phyloP scores from a whole-genome alignment of 2,113 vertebrate genomes.

The Archilochus colubris region DNA sequence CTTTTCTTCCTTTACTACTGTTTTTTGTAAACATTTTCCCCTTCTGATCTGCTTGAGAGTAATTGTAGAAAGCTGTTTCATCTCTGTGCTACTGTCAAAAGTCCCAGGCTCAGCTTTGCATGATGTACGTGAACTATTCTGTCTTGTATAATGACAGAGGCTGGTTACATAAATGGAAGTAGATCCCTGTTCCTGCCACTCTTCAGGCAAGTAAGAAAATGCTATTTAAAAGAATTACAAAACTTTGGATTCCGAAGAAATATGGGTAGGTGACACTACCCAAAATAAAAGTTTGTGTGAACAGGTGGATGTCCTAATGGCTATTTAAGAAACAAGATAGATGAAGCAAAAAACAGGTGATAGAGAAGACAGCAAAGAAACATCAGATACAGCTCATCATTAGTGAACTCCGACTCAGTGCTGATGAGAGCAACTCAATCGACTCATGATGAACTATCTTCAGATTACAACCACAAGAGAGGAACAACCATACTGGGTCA shows the following conservation, averaged over 20 bases:
- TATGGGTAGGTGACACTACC: accelerated
- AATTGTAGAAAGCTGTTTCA: neutral
- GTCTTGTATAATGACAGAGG: neutral
- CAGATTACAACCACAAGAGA: neutral
- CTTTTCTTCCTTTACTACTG: neutral
- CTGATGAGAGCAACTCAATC: neutral
- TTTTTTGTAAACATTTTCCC: neutral
- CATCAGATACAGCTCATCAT: neutral
- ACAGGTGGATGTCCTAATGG: neutral
- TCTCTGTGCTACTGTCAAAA: neutral
- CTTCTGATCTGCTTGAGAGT: neutral
- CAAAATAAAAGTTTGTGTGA: neutral
- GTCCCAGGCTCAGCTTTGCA: neutral
- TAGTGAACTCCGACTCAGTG: neutral
- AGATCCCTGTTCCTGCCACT: neutral
- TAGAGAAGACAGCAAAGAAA: neutral
- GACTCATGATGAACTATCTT: neutral
- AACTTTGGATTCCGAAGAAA: neutral
- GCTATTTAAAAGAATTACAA: neutral
- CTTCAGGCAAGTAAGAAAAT: neutral
- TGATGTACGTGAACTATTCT: neutral
- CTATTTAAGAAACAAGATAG: neutral
- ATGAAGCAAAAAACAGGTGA: neutral
- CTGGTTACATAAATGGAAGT: neutral
- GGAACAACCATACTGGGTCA: neutral